Evolutionary conservation across 2,113 vertebrate species (phyloP).

Genomic region (Cheirogaleus medius): DNA sequence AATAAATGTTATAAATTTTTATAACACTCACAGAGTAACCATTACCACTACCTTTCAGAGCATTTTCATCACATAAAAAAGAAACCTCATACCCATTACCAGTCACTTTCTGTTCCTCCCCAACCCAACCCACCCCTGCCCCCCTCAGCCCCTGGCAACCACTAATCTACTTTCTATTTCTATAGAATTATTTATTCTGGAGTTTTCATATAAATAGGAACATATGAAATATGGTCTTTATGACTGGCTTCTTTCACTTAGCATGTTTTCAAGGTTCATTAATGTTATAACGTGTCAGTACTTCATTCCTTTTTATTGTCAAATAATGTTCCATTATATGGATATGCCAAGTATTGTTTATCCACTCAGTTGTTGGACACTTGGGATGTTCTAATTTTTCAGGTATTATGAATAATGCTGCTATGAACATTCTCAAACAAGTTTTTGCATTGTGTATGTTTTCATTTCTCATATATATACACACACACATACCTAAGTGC

Average conservation of each 20-base stretch:
- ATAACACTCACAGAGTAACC: neutral
- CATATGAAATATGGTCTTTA: neutral
- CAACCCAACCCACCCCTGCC: neutral
- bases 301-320: neutral
- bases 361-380: neutral
- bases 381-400: neutral
- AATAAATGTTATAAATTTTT: neutral
- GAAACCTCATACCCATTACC: neutral
- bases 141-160: neutral
- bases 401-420: neutral
- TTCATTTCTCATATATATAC: neutral
- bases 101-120: neutral
- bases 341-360: neutral
- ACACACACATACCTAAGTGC: neutral
- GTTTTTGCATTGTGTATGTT: neutral
- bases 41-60: neutral
- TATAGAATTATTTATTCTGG: neutral
- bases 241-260: neutral
- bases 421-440: neutral
- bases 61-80: neutral
- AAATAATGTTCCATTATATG: neutral
- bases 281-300: neutral
- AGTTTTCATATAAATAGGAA: neutral
- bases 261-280: neutral
- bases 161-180: neutral